These are phyloP conservation scores for Lochmaea crataegi DNA, from an alignment of 2,888 invertebrate genomes.

Conservation along the genomic window DNA sequence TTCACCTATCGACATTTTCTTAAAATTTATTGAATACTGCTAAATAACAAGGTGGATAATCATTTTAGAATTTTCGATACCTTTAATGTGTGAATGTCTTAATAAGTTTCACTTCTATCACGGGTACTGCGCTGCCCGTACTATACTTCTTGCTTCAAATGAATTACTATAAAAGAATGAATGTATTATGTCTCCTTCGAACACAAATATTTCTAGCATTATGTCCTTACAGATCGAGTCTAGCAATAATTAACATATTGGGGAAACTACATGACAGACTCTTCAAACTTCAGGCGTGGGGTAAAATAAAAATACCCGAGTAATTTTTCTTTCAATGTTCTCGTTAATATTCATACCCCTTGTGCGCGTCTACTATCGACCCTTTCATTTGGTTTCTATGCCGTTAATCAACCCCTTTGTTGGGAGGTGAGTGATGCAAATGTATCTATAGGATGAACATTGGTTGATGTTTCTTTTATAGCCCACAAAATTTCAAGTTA, in stretches of 20 bases:
- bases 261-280: background rate
- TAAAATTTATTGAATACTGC: no score
- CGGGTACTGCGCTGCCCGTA: no score
- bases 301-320: constrained; percentile 27
- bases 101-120: no score
- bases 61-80: no score
- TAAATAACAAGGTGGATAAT: no score
- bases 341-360: constrained; percentile 42
- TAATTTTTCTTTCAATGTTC: constrained; percentile 38
- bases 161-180: no score
- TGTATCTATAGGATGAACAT: background rate
- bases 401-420: constrained; percentile 38
- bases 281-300: constrained; percentile 27
- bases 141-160: no score
- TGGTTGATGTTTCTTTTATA: background rate
- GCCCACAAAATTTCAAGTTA: background rate
- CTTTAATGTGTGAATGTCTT: no score
- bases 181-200: background rate
- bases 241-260: background rate
- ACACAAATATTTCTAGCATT: background rate
- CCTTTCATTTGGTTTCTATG: constrained; percentile 41
- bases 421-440: constrained; percentile 24
- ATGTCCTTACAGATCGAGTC: background rate
- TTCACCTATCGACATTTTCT: no score
- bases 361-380: constrained; percentile 33